These are phyloP conservation scores for Petrolisthes cinctipes DNA, from an alignment of 2,888 invertebrate genomes.

Conservation along the genomic window DNA sequence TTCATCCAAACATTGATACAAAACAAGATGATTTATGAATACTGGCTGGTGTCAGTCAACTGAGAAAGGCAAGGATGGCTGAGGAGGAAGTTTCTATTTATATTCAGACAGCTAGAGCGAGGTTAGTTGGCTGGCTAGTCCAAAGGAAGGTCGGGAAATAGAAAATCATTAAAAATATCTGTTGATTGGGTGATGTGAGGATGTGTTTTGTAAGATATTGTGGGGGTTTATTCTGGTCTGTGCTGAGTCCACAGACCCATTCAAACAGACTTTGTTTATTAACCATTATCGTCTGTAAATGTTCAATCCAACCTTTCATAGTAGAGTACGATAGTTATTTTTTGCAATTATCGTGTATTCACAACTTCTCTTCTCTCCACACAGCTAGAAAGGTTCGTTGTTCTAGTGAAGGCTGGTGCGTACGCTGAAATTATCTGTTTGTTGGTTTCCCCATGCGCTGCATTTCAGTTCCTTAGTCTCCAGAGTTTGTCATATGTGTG, in stretches of 20 bases:
- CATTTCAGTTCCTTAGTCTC: slow-evolving; percentile 29
- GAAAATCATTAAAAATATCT: too few relatives aligned
- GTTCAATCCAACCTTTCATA: neutral
- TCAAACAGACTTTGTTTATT: neutral
- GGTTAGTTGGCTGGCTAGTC: slow-evolving; percentile 36
- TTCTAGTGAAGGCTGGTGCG: slow-evolving; percentile 52
- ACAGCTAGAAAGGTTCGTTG: slow-evolving; percentile 47
- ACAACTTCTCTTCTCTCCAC: slow-evolving; percentile 39
- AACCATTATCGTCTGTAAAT: neutral
- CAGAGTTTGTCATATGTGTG: slow-evolving; percentile 38
- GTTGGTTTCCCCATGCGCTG: slow-evolving; percentile 7
- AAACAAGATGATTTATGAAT: too few relatives aligned
- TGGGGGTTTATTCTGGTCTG: neutral
- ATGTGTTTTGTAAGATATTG: slow-evolving; percentile 12
- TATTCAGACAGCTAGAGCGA: slow-evolving; percentile 22
- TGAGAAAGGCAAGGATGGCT: too few relatives aligned
- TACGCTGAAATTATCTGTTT: slow-evolving; percentile 39
- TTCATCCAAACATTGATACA: too few relatives aligned
- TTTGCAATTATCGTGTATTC: slow-evolving; percentile 33
- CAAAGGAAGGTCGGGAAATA: neutral
- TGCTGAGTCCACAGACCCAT: neutral
- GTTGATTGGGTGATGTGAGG: neutral
- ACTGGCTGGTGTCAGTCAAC: too few relatives aligned
- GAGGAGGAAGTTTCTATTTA: neutral
- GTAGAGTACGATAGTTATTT: slow-evolving; percentile 28